Evolutionary conservation across 2,888 invertebrate genomes (phyloP), one percentile per base, ranked within the genome.

Genomic region (Trachelus stipa): DNA sequence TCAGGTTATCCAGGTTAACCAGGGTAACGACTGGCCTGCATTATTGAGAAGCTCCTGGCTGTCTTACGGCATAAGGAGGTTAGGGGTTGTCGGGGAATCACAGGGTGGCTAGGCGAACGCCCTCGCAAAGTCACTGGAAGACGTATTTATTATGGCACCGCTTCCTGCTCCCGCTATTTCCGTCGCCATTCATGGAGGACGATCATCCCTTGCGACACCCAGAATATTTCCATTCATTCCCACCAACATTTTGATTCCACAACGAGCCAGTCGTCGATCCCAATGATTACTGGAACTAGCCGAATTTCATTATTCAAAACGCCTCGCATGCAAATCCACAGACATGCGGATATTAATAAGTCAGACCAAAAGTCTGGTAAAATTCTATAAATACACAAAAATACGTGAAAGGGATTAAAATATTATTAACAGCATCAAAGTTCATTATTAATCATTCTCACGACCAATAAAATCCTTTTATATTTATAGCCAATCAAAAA

Each of bases 161-260:
- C 84, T 89, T 88, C 87, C 87, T 88, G 86, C 81, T 86, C 77
- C 82, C 77, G 83, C 85, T 88, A 88, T 88, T 88, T 86, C 83
- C 82, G 85, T 76, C 81, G 86, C 83, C 86, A 87, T 89, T 89
- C 87, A 88, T 87, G 40, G 78, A 56, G 34, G 34, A 68, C 79
- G 76, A 79, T 81, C 78, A 79, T 81, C 79, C 73, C 83, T 34
- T 33, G 71, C 71, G 71, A 34, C 33, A 71, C 33, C 71, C 71
- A 11, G 83, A 83, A 85, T 85, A 83, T 83, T 83, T 82, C 76
- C 80, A 85, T 83, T 86, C 88, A 88, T 88, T 88, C 86, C 56
- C 23, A 23, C 9, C 23, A 56, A 23, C 56, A 56, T 56, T 56
- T 56, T 56, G 9, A 56, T 56, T 56, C 56, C 23, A 56, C 56